phyloP scores from a whole-genome alignment of 2,797 vertebrate genomes.

The Sarcophilus harrisii region DNA sequence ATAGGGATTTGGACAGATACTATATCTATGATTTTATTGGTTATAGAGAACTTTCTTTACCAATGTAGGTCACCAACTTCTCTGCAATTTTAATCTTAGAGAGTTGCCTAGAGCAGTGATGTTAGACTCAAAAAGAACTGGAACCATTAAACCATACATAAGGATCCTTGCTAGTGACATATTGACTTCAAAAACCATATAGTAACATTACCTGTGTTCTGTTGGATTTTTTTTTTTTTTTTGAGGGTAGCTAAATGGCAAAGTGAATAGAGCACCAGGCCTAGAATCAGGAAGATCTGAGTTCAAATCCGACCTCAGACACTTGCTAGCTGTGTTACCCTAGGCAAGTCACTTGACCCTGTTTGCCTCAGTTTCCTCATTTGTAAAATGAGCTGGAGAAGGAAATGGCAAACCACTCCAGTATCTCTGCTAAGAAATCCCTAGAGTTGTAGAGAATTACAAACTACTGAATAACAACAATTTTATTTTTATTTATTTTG shows the following conservation, averaged over 20 bases:
- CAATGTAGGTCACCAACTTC: background rate
- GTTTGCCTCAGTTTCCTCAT: background rate
- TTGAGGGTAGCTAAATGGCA: background rate
- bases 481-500: background rate
- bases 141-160: background rate
- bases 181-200: background rate
- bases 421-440: background rate
- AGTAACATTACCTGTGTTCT: background rate
- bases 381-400: background rate
- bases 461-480: background rate
- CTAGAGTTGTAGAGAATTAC: background rate
- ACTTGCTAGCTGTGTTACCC: background rate
- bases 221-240: background rate
- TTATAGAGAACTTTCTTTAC: background rate
- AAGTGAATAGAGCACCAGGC: background rate
- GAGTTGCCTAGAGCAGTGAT: background rate
- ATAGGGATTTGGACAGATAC: background rate
- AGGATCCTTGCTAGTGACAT: background rate
- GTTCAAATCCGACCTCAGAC: background rate
- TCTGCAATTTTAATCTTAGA: background rate
- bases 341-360: background rate
- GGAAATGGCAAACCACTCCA: too few species aligned
- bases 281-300: background rate
- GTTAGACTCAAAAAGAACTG: background rate
- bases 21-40: background rate